phyloP scores from a whole-genome alignment of 1,140 invertebrate species.

The Magallana gigas region DNA sequence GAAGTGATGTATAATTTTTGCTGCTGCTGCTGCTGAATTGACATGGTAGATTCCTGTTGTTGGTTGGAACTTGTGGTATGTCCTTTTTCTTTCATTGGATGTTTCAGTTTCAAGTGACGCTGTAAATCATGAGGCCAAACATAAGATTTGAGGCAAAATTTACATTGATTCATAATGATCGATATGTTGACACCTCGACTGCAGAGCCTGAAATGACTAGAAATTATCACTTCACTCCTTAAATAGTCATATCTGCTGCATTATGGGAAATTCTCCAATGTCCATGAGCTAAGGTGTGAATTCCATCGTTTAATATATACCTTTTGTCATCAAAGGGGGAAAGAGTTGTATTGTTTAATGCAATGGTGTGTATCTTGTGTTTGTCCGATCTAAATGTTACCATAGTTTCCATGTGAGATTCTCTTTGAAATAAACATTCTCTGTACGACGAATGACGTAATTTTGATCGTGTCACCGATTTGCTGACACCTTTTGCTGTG shows the following conservation, averaged over 20 bases:
- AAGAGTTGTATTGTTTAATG: constrained; percentile 34
- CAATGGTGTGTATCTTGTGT: constrained; percentile 38
- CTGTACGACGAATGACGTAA: constrained; percentile 38
- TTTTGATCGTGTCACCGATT: constrained; percentile 36
- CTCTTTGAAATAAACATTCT: neutral
- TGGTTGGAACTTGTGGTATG: neutral
- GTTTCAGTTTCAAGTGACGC: constrained; percentile 27
- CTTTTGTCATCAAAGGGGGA: constrained; percentile 45
- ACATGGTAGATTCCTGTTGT: neutral
- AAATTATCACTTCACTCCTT: neutral
- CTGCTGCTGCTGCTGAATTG: neutral
- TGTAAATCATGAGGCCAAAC: constrained; percentile 36
- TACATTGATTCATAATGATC: constrained; percentile 31
- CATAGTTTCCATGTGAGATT: constrained; percentile 44
- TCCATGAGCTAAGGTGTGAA: constrained; percentile 43
- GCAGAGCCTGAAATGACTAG: neutral
- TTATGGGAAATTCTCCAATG: constrained; percentile 45
- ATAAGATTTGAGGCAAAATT: neutral
- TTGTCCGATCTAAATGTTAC: constrained; percentile 8
- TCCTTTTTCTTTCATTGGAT: neutral
- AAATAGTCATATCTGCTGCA: neutral
- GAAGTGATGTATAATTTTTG: too few relatives aligned
- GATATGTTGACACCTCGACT: neutral
- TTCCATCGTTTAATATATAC: constrained; percentile 42
- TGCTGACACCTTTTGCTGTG: constrained; percentile 46